Base-by-base conservation (phyloP, 2,113 vertebrate genomes). In the Sinocyclocheilus anophthalmus region DNA sequence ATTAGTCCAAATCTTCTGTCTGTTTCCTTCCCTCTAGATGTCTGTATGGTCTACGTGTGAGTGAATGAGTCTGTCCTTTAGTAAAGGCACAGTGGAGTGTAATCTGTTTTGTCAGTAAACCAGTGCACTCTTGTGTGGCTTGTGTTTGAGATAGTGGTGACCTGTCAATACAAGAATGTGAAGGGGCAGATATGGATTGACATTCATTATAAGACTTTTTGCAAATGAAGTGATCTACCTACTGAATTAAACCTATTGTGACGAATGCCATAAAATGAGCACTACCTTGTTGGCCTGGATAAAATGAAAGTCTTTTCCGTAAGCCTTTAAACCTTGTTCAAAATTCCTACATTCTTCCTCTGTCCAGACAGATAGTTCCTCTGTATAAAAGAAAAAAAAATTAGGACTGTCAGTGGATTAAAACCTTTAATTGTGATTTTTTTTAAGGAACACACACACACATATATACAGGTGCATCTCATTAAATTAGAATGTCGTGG, bases 261-360 rank as follows among this genome's bases (percentile, higher is more conserved):
- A 81, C 5, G 20, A 70, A n/a, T 42, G 16, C 18, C 53, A 20
- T 20, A 7, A 53, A 26, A 24, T 26, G 13, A 79, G 14, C 37
- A 92, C 94, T 93, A 99, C 98, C 97, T 99, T 99, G 92, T 99
- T 99, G 92, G 97, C 97, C 91, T 99, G 98, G 94, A 99, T 98
- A 90, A 98, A 96, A 89, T 99, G 96, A 93, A 99, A 99, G 92
- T 99, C 98, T 93, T 99, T 99, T 42, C 98, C 98, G 89, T 99
- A 99, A 86, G 96, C 96, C 91, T 99, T 99, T 80, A 99, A 93
- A 55, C 98, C 98, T 94, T 99, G 98, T 85, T 99, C 98, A 94
- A 99, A 99, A 92, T 97, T 97, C 92, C 98, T 95, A 93, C 98
- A 99, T 87, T 99, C 98, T 91, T 99, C 98, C 86, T 99, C 98